Percentiles rank a stretch among this genome's conserved stretches.
Evolutionary conservation across 2,113 vertebrate species (phyloP).

Genomic region (Datnioides undecimradiatus): DNA sequence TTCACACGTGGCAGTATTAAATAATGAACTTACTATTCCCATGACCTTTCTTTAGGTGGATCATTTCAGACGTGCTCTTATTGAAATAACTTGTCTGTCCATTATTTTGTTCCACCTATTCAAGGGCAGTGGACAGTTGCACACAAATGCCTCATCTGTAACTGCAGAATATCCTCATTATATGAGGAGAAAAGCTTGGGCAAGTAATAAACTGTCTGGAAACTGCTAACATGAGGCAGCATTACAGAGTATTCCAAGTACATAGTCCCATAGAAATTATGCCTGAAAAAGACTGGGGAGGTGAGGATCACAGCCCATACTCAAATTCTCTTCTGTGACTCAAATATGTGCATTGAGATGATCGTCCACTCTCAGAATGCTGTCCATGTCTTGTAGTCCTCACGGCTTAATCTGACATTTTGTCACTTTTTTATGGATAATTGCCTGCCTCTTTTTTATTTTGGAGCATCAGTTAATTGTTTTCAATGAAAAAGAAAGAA

Average conservation of each 20-base stretch:
- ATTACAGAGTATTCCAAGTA: neutral
- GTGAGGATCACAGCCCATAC: no score
- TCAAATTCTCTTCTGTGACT: neutral
- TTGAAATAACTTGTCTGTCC: neutral
- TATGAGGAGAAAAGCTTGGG: neutral
- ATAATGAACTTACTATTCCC: neutral
- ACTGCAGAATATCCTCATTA: neutral
- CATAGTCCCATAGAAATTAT: neutral
- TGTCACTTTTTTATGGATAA: constrained; percentile 11
- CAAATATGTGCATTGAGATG: neutral
- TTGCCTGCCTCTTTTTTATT: neutral
- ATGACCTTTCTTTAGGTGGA: neutral
- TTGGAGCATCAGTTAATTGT: constrained; percentile 28
- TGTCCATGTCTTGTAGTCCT: neutral
- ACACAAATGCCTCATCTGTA: neutral
- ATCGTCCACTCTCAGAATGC: neutral
- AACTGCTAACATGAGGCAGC: neutral
- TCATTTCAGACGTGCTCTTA: neutral
- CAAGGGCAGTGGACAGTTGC: neutral
- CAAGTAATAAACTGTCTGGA: neutral
- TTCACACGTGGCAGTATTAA: no score
- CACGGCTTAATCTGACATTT: neutral
- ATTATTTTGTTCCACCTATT: neutral
- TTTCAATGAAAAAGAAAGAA: constrained; percentile 9
- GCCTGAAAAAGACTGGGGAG: neutral